Base-by-base conservation (phyloP, 2,888 invertebrate genomes). In the Callimorpha dominula region DNA sequence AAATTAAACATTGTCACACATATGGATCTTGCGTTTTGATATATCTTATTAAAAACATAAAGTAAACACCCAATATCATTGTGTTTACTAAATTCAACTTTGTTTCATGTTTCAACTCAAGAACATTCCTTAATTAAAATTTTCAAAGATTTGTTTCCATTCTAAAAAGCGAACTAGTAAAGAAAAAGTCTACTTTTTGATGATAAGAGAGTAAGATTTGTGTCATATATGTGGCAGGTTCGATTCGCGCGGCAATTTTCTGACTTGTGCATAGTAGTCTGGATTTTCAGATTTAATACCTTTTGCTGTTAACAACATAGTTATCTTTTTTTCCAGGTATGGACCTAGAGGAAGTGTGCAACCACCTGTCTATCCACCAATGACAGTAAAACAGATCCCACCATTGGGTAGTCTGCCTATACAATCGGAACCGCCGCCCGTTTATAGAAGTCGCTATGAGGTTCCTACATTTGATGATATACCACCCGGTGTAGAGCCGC, bases 401-500 rank as follows among this genome's bases (percentile, higher is more conserved):
- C 89, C 91, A 7, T 83, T 94, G 87, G 88, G 89, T 68, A 89
- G 79, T 81, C 81, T 92, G 57, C 87, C 90, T 14, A 78, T 91
- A 46, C 91, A 90, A 78, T 78, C 88, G 50, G 94, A 94, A 50
- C 92, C 89, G 49, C 90, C 91, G 43, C 90, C 91, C n/a, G 92
- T 92, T 8, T 95, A 93, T 85, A 89, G 93, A 68, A 93, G 93
- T 67, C 93, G 95, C 11, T 95, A 93, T 81, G 95, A 95, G 57
- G 91, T 81, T 12, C 93, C 94, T 42, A 89, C 95, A 70, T 96
- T 96, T 83, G 96, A 96, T 82, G 96, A 96, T 64, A 94, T 96
- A 73, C 96, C 96, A 20, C 97, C 97, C 12, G 97, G 96, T 17
- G 96, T 97, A 1, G 96, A 97, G 85, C 96, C 97, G 9, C 96